Conservation (phyloP, 2,888 invertebrate species). For the Norana najaformis region DNA sequence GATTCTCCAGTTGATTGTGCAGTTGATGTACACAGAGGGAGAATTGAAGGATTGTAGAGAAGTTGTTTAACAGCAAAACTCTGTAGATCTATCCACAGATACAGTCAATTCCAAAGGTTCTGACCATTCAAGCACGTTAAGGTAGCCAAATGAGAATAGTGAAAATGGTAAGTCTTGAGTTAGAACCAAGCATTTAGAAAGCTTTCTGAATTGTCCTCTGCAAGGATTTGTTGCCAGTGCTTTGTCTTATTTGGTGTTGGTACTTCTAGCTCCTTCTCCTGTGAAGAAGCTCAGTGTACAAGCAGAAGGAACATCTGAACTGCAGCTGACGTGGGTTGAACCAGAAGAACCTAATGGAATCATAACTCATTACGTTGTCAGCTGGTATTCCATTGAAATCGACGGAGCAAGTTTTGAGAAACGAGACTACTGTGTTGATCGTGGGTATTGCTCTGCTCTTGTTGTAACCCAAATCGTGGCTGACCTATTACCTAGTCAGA, state of each 20-base stretch:
- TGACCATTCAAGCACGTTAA: no score
- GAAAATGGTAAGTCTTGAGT: no score
- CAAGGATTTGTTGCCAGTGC: not conserved
- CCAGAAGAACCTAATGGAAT: slow-evolving; percentile 81
- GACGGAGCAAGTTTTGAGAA: slow-evolving; percentile 64
- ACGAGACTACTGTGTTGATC: slow-evolving; percentile 73
- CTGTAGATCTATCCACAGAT: not conserved
- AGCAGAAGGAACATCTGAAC: slow-evolving; percentile 69
- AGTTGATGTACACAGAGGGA: not conserved
- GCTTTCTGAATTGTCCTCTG: not conserved
- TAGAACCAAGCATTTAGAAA: no score
- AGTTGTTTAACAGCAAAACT: not conserved
- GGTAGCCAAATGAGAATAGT: no score
- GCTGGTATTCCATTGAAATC: slow-evolving; percentile 46
- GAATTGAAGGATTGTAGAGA: not conserved
- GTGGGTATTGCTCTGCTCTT: slow-evolving; percentile 61
- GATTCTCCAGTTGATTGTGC: not conserved
- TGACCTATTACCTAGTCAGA: not conserved
- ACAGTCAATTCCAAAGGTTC: no score
- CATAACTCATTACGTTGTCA: slow-evolving; percentile 63
- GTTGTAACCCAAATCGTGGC: slow-evolving; percentile 39
- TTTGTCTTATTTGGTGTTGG: not conserved
- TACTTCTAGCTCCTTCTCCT: not conserved
- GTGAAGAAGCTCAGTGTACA: slow-evolving; percentile 41
- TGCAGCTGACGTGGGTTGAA: slow-evolving; percentile 77